Percentiles rank a stretch among this genome's conserved stretches.
Evolutionary conservation across 2,113 vertebrate species (phyloP).

Genomic region (Dipodomys spectabilis): DNA sequence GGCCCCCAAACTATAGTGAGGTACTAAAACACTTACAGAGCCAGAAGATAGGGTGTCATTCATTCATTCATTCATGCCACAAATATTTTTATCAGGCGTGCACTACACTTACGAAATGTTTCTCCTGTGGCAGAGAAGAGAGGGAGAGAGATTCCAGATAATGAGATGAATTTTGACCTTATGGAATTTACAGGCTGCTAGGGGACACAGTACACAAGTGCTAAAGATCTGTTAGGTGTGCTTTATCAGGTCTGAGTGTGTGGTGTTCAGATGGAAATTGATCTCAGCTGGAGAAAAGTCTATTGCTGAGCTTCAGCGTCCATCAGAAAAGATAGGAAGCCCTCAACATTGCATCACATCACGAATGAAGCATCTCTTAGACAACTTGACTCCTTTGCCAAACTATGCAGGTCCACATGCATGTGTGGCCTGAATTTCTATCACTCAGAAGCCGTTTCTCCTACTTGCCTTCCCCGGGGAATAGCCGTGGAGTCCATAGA

Average conservation of each 20-base stretch:
- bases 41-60: background rate
- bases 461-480: background rate
- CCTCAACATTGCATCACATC: constrained; percentile 54
- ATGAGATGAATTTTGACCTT: constrained; percentile 59
- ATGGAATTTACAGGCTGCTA: constrained; percentile 35
- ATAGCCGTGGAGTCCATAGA: background rate
- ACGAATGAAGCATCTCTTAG: constrained; percentile 45
- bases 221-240: background rate
- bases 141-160: background rate
- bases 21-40: background rate
- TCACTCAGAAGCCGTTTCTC: background rate
- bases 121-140: background rate
- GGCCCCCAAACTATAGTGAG: background rate
- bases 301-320: constrained; percentile 5
- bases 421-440: constrained; percentile 77
- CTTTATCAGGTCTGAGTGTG: background rate
- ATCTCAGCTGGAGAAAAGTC: constrained; percentile 41
- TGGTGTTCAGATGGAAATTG: constrained; percentile 66
- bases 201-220: background rate
- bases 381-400: constrained; percentile 50
- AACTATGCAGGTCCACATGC: constrained; percentile 73
- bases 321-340: constrained; percentile 7
- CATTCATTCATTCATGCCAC: background rate
- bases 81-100: background rate
- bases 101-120: background rate